Evolutionary conservation across 2,113 vertebrate genomes (phyloP).

Genomic region (Equus quagga): DNA sequence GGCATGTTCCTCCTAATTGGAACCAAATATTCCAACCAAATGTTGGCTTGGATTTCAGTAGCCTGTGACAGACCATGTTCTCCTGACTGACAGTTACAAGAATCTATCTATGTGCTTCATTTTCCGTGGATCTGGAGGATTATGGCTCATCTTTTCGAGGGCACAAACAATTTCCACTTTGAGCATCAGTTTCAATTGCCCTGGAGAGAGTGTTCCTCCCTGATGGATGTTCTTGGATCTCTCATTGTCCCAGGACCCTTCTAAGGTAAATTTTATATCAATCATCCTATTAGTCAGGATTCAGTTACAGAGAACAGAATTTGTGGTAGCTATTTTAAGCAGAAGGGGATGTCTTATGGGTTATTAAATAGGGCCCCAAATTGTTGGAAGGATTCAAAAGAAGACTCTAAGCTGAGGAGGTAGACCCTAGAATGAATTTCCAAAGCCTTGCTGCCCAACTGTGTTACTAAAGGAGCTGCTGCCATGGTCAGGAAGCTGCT

Average conservation of each 20-base stretch:
- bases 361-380: not conserved
- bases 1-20: not conserved
- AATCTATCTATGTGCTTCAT: not conserved
- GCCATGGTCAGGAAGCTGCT: not conserved
- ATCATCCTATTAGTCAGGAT: not conserved
- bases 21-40: constrained; percentile 44
- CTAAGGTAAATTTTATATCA: not conserved
- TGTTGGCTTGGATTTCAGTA: not conserved
- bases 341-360: not conserved
- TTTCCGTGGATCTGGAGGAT: not conserved
- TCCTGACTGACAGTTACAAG: not conserved
- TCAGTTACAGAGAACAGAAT: not conserved
- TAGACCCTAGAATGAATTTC: not conserved
- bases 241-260: not conserved
- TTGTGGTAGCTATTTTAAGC: not conserved
- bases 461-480: not conserved
- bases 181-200: not conserved
- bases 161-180: not conserved
- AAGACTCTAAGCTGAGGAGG: not conserved
- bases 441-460: not conserved
- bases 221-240: not conserved
- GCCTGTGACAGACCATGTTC: not conserved
- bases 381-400: not conserved
- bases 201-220: not conserved
- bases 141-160: not conserved